phyloP scores from a whole-genome alignment of 2,113 vertebrate species.

The Nestor notabilis region DNA sequence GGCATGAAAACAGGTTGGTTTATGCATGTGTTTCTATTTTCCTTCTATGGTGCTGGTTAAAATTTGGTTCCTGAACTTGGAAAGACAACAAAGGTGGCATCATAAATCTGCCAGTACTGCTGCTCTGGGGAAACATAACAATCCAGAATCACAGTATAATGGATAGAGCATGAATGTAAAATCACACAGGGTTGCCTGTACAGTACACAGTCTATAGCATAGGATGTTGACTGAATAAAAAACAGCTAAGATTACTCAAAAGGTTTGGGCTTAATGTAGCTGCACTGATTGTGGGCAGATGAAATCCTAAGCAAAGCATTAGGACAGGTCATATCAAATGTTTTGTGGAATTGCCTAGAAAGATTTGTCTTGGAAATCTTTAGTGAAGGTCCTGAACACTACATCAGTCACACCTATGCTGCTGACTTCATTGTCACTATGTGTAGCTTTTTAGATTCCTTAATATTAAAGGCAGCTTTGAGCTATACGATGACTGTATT shows the following conservation, averaged over 20 bases:
- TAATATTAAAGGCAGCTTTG: neutral
- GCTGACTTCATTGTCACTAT: neutral
- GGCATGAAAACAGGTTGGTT: neutral
- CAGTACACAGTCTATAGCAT: neutral
- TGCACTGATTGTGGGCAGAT: neutral
- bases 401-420: neutral
- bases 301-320: neutral
- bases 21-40: neutral
- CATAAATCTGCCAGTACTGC: neutral
- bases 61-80: neutral
- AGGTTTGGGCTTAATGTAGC: neutral
- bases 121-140: neutral
- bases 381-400: neutral
- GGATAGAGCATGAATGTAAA: neutral
- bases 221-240: neutral
- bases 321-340: neutral
- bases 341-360: neutral
- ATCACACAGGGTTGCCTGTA: neutral
- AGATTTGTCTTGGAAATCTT: neutral
- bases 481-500: neutral
- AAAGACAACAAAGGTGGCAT: neutral
- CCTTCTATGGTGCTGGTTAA: neutral
- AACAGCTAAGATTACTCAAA: neutral
- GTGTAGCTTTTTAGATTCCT: neutral
- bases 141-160: neutral